phyloP scores from a whole-genome alignment of 2,797 vertebrate species.

The Spondyliosoma cantharus region DNA sequence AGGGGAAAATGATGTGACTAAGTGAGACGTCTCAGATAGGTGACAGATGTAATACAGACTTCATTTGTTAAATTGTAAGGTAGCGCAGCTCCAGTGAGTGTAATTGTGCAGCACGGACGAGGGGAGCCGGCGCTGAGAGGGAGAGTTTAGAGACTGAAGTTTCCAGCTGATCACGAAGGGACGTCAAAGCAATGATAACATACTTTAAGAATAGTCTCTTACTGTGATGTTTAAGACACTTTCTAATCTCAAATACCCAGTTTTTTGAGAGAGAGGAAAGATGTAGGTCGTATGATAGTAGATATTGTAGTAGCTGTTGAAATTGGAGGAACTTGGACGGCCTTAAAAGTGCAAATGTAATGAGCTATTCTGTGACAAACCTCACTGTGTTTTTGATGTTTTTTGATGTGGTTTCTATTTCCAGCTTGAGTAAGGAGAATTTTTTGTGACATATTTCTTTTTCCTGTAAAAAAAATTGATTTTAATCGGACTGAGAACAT shows the following conservation, averaged over 20 bases:
- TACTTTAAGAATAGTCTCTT: slow-evolving; percentile 1
- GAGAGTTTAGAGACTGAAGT: slow-evolving; percentile 30
- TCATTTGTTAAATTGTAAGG: slow-evolving; percentile 65
- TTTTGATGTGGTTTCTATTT: not conserved
- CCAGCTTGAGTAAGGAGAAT: not conserved
- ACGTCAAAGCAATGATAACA: not conserved
- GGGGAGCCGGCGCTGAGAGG: slow-evolving; percentile 42
- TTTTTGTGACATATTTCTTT: slow-evolving; percentile 1
- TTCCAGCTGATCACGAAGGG: slow-evolving; percentile 6
- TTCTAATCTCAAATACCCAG: not conserved
- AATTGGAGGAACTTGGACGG: not conserved
- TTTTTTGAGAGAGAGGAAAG: not conserved
- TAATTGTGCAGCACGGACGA: slow-evolving; percentile 53
- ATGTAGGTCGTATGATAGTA: not conserved
- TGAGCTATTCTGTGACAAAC: not conserved
- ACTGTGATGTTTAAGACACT: not conserved
- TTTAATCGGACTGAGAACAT: not conserved
- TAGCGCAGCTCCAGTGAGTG: slow-evolving; percentile 39
- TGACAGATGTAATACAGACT: slow-evolving; percentile 71
- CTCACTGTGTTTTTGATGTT: not conserved
- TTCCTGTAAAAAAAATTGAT: not conserved
- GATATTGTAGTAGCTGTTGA: not conserved
- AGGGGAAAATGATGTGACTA: slow-evolving; percentile 69
- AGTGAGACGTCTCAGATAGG: slow-evolving; percentile 72
- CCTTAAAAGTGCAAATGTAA: not conserved